Conservation (phyloP, 2,113 vertebrate species). For the Tyto alba region DNA sequence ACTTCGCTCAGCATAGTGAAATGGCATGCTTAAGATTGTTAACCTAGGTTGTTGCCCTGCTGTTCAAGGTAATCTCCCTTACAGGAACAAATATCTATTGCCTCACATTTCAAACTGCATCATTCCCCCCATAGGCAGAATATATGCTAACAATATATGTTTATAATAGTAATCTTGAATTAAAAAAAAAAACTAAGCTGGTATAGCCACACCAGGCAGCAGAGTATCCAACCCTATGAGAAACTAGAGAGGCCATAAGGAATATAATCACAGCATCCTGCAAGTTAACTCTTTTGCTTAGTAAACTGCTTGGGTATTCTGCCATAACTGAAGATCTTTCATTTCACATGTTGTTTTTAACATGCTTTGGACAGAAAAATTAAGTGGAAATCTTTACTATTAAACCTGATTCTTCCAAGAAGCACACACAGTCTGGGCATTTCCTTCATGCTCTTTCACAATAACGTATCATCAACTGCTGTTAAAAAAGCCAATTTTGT, state of each 20-base stretch:
- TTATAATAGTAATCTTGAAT: not conserved
- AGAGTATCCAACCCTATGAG: not conserved
- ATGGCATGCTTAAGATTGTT: not conserved
- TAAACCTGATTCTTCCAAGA: not conserved
- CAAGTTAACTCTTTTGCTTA: not conserved
- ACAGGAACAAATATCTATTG: not conserved
- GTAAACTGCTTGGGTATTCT: not conserved
- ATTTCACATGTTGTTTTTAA: not conserved
- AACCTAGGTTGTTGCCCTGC: not conserved
- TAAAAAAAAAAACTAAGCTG: not conserved
- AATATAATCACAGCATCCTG: not conserved
- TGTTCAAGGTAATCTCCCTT: not conserved
- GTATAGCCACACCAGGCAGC: not conserved
- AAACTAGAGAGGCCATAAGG: not conserved
- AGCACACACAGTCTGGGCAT: not conserved
- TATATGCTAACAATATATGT: not conserved
- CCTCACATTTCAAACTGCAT: not conserved
- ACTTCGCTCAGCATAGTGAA: not conserved
- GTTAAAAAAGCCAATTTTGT: not conserved
- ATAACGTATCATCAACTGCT: not conserved
- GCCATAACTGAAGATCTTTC: not conserved
- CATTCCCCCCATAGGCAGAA: not conserved
- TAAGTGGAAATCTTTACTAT: not conserved
- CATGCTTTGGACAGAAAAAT: not conserved
- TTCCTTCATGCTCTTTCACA: fast-evolving